Base-by-base conservation (phyloP, 2,888 invertebrate species). In the Germaria angustata region DNA sequence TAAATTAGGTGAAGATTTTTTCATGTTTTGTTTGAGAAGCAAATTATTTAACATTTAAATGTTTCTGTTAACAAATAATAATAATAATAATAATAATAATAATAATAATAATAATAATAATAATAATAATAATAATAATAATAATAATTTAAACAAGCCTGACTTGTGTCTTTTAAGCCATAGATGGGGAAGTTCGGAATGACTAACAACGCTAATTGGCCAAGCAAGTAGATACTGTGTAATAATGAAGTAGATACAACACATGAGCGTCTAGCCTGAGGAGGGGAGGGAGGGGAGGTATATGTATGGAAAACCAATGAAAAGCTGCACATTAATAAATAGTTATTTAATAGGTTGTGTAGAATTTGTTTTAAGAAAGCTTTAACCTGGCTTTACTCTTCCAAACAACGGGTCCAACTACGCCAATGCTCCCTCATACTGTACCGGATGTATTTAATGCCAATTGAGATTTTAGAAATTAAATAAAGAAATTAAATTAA, bases 391-490 rank as follows among this genome's bases (percentile, higher is more conserved):
- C n/a, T n/a, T n/a, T n/a, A n/a, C n/a, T n/a, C n/a, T n/a, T n/a
- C n/a, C n/a, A n/a, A n/a, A n/a, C n/a, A n/a, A n/a, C 3, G 4
- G 28, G 6, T 28, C 28, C 28, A 28, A 6, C 28, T 28, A 28
- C 28, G 28, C 28, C 28, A 5, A 28, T 28, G 28, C 3, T 59
- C 13, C 24, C 28, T 32, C 63, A 68, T 20, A 63, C 63, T 59
- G 59, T 81, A 73, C 73, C 73, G 78, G 73, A 53, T 69, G 51
- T 46, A 79, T 69, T 66, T 44, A 59, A 53, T 34, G 59, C 22
- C 57, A 79, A 82, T 82, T 82, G 65, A 75, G 69, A 55, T 78
- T 55, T 73, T 73, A 28, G 39, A 55, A 73, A 73, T 71, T 36
- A 55, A 61, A 71, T 68, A 71, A 77, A 66, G 39, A 69, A 63